These are phyloP conservation scores for Hystrix brachyura DNA, from an alignment of 2,113 vertebrate species.

Conservation along the genomic window DNA sequence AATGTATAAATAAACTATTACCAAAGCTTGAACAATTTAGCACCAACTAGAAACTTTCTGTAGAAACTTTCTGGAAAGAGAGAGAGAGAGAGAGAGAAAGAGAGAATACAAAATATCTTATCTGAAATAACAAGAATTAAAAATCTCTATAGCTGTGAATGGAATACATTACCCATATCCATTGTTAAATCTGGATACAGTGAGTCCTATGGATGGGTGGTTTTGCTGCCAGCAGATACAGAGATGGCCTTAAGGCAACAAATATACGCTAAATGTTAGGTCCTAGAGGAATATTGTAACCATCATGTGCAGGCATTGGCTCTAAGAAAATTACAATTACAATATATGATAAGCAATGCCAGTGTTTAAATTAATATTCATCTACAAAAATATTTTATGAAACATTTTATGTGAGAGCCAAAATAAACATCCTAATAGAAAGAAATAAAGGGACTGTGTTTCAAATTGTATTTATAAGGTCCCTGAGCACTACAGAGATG, in stretches of 20 bases:
- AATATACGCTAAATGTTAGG: background rate
- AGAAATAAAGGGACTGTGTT: constrained; percentile 13
- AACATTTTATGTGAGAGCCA: constrained; percentile 5
- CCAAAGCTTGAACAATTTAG: background rate
- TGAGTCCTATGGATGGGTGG: background rate
- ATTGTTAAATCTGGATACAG: constrained; percentile 37
- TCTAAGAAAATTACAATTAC: background rate
- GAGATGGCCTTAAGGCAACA: constrained; percentile 30
- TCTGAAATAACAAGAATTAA: constrained; percentile 30
- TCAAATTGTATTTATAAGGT: constrained; percentile 22
- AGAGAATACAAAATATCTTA: background rate
- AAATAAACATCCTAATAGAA: constrained; percentile 39
- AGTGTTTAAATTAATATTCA: constrained; percentile 32
- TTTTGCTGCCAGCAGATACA: constrained; percentile 57
- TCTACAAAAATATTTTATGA: constrained; percentile 6
- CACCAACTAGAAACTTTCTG: background rate
- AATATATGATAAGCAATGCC: background rate
- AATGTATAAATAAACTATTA: background rate
- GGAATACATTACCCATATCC: background rate
- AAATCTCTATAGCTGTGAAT: background rate
- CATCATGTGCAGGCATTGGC: background rate
- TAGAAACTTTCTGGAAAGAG: background rate
- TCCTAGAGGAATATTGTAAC: background rate
- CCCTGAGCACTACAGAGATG: constrained; percentile 35
- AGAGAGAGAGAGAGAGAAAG: background rate